Base-by-base conservation (phyloP, 2,888 invertebrate genomes). In the Meganola albula region DNA sequence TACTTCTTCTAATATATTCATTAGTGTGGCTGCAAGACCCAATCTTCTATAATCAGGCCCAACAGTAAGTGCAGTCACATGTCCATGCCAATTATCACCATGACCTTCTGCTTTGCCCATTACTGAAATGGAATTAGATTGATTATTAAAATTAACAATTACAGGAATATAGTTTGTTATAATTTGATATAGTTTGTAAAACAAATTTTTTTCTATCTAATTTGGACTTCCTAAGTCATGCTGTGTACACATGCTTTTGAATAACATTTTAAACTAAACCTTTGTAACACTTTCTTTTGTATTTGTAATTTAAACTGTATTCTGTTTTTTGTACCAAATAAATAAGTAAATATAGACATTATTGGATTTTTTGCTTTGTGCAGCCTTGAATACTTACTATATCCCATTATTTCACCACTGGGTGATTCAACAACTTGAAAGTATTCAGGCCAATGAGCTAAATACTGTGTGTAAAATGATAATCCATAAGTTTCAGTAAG, bases 41-140 rank as follows among this genome's bases (percentile, higher is more conserved):
- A 98, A 78, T 48, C 99, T 88, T 58, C 99, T 88, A 64, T 94
- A 99, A 64, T 96, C 95, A 1, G 98, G 97, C 3, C 98, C 95
- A 1, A 99, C 98, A 4, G 98, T 98, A 20, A 99, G 84, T 1
- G 99, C 99, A 24, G 99, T 99, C 6, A 99, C 99, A 84, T 99
- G 99, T 1, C 99, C 99, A 87, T 99, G 99, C 98, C 98, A 99
- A 66, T 97, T 94, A 53, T 98, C 97, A 29, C 93, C 93, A 51
- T 91, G 91, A 0, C 99, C 99, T 86, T 99, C 99, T 0, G 98
- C 95, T 84, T 99, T 99, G 20, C 99, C 99, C 98, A 99, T 99
- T 31, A 99, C 98, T 98, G 66, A 44, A 89, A 53, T n/a, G n/a
- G n/a, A n/a, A n/a, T n/a, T n/a, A n/a, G n/a, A n/a, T n/a, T n/a